Base-by-base conservation (phyloP, 2,797 vertebrate species). In the Kryptolebias ocellatus region DNA sequence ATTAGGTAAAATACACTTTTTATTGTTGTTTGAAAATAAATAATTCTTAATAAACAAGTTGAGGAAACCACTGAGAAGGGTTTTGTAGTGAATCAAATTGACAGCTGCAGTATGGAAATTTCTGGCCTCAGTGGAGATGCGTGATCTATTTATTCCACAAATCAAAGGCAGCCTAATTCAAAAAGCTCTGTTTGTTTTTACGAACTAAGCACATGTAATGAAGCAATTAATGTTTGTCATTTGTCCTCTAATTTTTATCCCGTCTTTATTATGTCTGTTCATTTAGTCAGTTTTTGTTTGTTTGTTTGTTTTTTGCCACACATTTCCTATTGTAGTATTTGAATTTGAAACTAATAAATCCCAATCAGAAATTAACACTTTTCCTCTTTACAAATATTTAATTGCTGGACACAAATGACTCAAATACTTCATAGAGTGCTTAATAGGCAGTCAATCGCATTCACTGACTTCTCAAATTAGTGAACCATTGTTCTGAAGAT, bases 121-220 rank as follows among this genome's bases (percentile, higher is more conserved):
- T 17, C 1, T 45, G 44, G 29, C 34, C 37, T 12, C 16, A 15
- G 24, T 12, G 49, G 29, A 68, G 39, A 53, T 42, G 46, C 42
- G 39, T 14, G 46, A 52, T 46, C 29, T 62, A 29, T 69, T 64
- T 60, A 53, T 64, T 65, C 52, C 42, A 3, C 28, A 24, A 34
- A 45, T 60, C 31, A 54, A 31, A 70, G 7, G 59, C 52, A 67
- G 45, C 62, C 27, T 58, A 63, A 46, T 37, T 79, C 37, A 52
- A 62, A 67, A 50, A 11, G 29, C 28, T 55, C 31, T 37, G 18
- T 11, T 63, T 42, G 50, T 0, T 42, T 71, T 74, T 46, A 51
- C 24, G 10, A 18, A 67, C 20, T 28, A 34, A 31, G 12, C 31
- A 60, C 34, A 58, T 60, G 51, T 31, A 47, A 69, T 59, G 8